These are phyloP conservation scores for Scrobipalpa costella DNA, from an alignment of 2,888 invertebrate genomes.

Conservation along the genomic window DNA sequence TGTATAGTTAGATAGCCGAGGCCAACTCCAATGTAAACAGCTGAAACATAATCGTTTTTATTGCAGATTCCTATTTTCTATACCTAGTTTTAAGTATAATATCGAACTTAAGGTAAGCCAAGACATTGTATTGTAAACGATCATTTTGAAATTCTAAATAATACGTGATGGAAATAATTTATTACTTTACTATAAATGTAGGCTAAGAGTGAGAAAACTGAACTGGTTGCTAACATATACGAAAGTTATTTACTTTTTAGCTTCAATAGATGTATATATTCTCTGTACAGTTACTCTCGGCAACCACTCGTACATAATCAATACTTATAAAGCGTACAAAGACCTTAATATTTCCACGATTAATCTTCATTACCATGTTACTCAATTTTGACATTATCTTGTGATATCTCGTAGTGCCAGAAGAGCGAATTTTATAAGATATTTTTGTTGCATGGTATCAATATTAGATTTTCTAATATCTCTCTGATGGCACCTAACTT, in stretches of 20 bases:
- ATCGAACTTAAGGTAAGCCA: constrained; percentile 50
- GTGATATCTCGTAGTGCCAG: constrained; percentile 54
- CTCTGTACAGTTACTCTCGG: constrained; percentile 38
- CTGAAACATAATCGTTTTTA: constrained; percentile 46
- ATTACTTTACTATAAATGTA: constrained; percentile 46
- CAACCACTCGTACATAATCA: constrained; percentile 30
- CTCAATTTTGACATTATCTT: constrained; percentile 46
- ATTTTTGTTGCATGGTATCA: constrained; percentile 44
- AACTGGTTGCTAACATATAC: constrained; percentile 39
- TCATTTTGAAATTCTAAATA: constrained; percentile 54
- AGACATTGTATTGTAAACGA: constrained; percentile 40
- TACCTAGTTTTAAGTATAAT: constrained; percentile 70
- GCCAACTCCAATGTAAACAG: constrained; percentile 32
- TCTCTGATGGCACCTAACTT: constrained; percentile 41
- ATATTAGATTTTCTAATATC: constrained; percentile 30
- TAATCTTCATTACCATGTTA: constrained; percentile 28
- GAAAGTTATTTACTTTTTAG: constrained; percentile 28
- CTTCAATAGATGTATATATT: constrained; percentile 1
- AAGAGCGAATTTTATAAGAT: constrained; percentile 37
- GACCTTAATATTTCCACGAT: neutral
- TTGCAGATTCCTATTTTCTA: constrained; percentile 80
- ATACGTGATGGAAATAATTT: constrained; percentile 58
- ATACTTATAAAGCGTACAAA: constrained; percentile 10
- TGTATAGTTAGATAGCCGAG: constrained; percentile 3
- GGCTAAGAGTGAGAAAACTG: constrained; percentile 52